A percentile compares a stretch with the other conserved stretches of the same genome.
Conservation (phyloP, 2,888 invertebrate species). For the Invenusta paracnida region DNA sequence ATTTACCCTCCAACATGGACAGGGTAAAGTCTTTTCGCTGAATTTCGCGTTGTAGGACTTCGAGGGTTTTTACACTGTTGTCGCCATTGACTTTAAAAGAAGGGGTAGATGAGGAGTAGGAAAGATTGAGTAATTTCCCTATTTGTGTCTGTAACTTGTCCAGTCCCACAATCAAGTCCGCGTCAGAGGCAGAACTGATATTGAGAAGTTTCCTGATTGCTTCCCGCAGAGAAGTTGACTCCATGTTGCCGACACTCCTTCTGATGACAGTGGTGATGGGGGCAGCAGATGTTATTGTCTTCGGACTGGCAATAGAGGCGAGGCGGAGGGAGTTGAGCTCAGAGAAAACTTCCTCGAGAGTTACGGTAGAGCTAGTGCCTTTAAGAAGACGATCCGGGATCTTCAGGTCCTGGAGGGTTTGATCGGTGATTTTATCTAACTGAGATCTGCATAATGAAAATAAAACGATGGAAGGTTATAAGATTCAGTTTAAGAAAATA, state of each 20-base stretch:
- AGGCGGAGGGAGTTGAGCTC: background rate
- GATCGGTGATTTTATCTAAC: background rate
- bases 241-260: background rate
- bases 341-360: background rate
- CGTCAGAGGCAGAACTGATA: background rate
- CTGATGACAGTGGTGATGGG: too few relatives aligned
- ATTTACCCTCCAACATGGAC: background rate
- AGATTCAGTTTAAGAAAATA: too few relatives aligned
- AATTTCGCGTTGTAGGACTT: background rate
- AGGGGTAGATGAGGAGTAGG: background rate
- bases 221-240: background rate
- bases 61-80: background rate
- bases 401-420: background rate
- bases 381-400: background rate
- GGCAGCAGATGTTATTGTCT: too few relatives aligned
- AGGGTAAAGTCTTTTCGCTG: background rate
- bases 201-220: background rate
- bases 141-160: background rate
- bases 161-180: background rate
- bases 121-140: background rate
- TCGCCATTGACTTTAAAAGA: background rate
- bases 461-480: too few relatives aligned
- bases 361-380: background rate
- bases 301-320: background rate
- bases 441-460: background rate